phyloP scores from a whole-genome alignment of 2,113 vertebrate genomes.

The Cyanoramphus novaezelandiae region DNA sequence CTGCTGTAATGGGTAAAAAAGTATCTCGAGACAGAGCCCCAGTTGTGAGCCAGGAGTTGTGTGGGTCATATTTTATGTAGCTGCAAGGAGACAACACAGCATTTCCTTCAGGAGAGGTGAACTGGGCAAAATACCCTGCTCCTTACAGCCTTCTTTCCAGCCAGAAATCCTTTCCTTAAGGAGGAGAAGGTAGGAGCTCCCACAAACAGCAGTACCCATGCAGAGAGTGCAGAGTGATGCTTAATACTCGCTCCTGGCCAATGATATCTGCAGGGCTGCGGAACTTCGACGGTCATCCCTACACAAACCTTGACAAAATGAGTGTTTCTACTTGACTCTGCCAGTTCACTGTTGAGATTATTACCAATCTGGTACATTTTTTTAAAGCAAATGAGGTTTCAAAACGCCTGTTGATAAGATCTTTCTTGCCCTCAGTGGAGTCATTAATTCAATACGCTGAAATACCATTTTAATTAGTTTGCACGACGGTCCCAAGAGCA shows the following conservation, averaged over 20 bases:
- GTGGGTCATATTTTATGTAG: fast-evolving
- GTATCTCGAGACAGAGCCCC: fast-evolving
- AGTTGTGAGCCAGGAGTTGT: background rate
- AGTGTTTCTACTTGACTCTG: background rate
- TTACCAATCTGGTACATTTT: background rate
- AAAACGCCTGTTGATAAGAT: slow-evolving; percentile 28
- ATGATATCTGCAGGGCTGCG: background rate
- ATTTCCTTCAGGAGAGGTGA: background rate
- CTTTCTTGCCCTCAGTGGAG: slow-evolving; percentile 47
- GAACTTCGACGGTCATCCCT: fast-evolving
- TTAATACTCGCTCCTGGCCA: fast-evolving
- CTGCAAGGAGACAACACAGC: background rate
- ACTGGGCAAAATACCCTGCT: fast-evolving
- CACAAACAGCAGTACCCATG: fast-evolving
- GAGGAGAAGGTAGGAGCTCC: background rate
- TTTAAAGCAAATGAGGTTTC: background rate
- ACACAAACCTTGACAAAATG: fast-evolving
- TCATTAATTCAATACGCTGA: slow-evolving; percentile 52
- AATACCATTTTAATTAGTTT: slow-evolving; percentile 53
- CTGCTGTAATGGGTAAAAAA: background rate
- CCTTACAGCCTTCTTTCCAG: background rate
- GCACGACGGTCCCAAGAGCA: background rate
- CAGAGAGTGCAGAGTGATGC: background rate
- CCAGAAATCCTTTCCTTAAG: background rate
- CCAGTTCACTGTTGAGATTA: background rate